phyloP scores from a whole-genome alignment of 2,797 vertebrate species.

The Epinephelus awoara region DNA sequence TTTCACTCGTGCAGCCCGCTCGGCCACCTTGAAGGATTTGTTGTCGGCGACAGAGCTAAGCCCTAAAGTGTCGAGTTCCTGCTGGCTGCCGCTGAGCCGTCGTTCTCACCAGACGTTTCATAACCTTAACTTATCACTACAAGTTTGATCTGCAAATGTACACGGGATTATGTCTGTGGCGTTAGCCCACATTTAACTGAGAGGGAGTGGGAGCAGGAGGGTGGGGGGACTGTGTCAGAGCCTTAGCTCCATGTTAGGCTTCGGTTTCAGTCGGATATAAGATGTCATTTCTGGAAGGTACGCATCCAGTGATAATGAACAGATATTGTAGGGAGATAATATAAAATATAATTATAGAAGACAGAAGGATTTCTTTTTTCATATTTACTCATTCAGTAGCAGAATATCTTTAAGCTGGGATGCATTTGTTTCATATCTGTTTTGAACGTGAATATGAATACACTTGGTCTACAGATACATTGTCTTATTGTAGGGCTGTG shows the following conservation, averaged over 20 bases:
- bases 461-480: not conserved
- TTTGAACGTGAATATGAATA: not conserved
- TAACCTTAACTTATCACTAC: slow-evolving; percentile 80
- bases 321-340: not conserved
- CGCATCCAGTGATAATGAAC: not conserved
- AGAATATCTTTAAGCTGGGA: not conserved
- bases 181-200: slow-evolving; percentile 70
- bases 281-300: slow-evolving; percentile 18
- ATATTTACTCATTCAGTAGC: not conserved
- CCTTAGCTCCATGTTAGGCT: slow-evolving; percentile 42
- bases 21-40: slow-evolving; percentile 82
- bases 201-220: slow-evolving; percentile 36
- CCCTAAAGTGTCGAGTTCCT: slow-evolving; percentile 74
- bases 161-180: slow-evolving; percentile 78
- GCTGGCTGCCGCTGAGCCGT: slow-evolving; percentile 73
- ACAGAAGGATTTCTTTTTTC: not conserved
- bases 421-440: not conserved
- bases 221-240: slow-evolving; percentile 42
- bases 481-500: not conserved
- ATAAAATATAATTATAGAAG: not conserved
- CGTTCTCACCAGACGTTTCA: slow-evolving; percentile 76
- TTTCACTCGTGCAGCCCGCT: slow-evolving; percentile 53
- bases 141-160: slow-evolving; percentile 81
- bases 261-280: slow-evolving; percentile 25
- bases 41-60: slow-evolving; percentile 75